Percentiles rank a stretch among this genome's conserved stretches.
Conservation (phyloP, 2,888 invertebrate genomes). For the Melangyna quadrimaculata region DNA sequence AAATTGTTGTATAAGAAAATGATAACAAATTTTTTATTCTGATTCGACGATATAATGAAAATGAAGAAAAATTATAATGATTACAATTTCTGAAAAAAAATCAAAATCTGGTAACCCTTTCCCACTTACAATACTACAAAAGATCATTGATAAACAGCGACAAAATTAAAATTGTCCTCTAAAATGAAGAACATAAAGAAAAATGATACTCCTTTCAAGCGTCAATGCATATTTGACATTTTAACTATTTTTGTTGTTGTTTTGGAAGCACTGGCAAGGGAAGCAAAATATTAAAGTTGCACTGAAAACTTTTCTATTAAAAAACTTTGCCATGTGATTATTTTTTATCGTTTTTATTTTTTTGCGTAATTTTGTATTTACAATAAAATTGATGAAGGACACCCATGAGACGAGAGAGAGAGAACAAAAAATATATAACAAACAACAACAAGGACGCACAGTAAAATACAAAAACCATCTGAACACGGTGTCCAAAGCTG, state of each 20-base stretch:
- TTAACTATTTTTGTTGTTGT: conserved; percentile 35
- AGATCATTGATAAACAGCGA: conserved; percentile 10
- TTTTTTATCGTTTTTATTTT: background rate
- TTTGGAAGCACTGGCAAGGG: background rate
- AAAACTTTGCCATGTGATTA: conserved; percentile 53
- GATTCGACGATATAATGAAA: too few relatives aligned
- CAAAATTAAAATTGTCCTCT: conserved; percentile 17
- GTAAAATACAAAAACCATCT: conserved; percentile 49
- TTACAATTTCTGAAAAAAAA: background rate
- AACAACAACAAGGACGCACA: conserved; percentile 57
- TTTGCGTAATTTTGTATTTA: background rate
- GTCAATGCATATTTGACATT: conserved; percentile 44
- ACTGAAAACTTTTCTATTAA: conserved; percentile 65
- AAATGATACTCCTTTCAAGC: background rate
- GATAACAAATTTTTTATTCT: too few relatives aligned
- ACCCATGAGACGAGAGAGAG: conserved; percentile 7
- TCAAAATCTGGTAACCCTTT: background rate
- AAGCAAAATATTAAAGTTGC: conserved; percentile 38
- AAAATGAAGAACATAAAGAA: background rate
- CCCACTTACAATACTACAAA: background rate
- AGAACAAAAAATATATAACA: background rate
- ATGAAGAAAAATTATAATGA: background rate
- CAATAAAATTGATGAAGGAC: conserved; percentile 47
- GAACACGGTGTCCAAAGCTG: conserved; percentile 36
- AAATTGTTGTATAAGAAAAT: too few relatives aligned